phyloP scores from a whole-genome alignment of 1,140 invertebrate genomes.

The Thereuonema tuberculata region DNA sequence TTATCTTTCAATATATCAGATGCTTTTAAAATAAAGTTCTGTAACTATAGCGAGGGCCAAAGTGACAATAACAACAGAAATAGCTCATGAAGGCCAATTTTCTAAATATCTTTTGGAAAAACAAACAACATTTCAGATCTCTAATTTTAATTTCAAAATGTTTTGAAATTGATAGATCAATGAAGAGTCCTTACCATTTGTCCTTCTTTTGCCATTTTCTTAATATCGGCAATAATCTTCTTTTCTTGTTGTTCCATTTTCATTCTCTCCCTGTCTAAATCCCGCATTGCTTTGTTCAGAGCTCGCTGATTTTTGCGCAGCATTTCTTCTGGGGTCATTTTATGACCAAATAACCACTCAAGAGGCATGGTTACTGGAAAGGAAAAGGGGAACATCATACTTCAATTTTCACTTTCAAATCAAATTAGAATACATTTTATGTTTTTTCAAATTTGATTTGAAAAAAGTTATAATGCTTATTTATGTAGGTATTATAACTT shows the following conservation, averaged over 20 bases:
- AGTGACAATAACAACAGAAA: too few species aligned
- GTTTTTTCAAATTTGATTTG: too few species aligned
- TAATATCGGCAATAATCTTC: slow-evolving; percentile 96
- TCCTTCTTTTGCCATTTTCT: slow-evolving; percentile 96
- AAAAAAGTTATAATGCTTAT: too few species aligned
- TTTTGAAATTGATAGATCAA: too few species aligned
- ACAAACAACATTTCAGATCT: too few species aligned
- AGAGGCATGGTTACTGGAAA: slow-evolving; percentile 33
- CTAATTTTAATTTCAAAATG: too few species aligned
- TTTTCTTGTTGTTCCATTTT: slow-evolving; percentile 99
- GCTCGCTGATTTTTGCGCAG: slow-evolving; percentile 94
- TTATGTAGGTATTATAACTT: too few species aligned
- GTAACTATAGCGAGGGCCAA: not conserved
- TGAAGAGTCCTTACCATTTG: slow-evolving; percentile 94
- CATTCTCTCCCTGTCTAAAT: slow-evolving; percentile 81
- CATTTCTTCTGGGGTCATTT: slow-evolving; percentile 95
- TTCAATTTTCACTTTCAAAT: too few species aligned
- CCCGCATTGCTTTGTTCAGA: slow-evolving; percentile 96
- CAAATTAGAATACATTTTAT: too few species aligned
- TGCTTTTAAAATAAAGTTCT: slow-evolving; percentile 6
- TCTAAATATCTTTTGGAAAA: too few species aligned
- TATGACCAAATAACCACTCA: slow-evolving; percentile 96
- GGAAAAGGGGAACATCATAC: too few species aligned
- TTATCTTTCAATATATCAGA: not conserved
- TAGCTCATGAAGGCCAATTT: too few species aligned